These are phyloP conservation scores for Cantharis flavilabris DNA, from an alignment of 2,888 invertebrate genomes.

Conservation along the genomic window DNA sequence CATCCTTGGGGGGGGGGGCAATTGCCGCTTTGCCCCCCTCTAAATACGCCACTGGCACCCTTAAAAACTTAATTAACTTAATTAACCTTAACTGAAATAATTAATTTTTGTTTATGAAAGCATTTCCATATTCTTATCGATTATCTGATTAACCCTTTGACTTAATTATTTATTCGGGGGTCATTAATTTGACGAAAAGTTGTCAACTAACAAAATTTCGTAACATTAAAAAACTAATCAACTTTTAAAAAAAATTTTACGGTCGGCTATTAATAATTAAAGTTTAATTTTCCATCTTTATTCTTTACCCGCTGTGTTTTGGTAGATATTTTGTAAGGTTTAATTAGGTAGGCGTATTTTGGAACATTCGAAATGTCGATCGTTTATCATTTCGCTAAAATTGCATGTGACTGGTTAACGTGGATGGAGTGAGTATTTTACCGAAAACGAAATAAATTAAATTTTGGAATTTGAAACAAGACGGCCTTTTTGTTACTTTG, in stretches of 20 bases:
- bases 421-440: neutral
- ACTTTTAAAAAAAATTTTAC: neutral
- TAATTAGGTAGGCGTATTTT: conserved; percentile 12
- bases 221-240: neutral
- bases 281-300: conserved; percentile 9
- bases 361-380: conserved; percentile 1
- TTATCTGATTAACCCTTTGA: neutral
- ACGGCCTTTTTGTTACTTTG: neutral
- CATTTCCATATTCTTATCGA: neutral
- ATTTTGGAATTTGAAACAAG: neutral
- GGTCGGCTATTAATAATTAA: neutral
- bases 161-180: neutral
- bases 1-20: no score
- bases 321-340: conserved; percentile 3
- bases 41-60: no score
- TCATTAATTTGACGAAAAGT: neutral
- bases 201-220: neutral
- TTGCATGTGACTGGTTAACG: neutral
- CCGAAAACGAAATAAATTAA: neutral
- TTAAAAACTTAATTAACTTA: no score
- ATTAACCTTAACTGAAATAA: no score
- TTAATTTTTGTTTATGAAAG: neutral
- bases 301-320: conserved; percentile 5
- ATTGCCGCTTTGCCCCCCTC: no score
- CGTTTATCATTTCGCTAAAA: conserved; percentile 2